Evolutionary conservation across 2,113 vertebrate genomes (phyloP).

Genomic region (Turdus rufiventris): DNA sequence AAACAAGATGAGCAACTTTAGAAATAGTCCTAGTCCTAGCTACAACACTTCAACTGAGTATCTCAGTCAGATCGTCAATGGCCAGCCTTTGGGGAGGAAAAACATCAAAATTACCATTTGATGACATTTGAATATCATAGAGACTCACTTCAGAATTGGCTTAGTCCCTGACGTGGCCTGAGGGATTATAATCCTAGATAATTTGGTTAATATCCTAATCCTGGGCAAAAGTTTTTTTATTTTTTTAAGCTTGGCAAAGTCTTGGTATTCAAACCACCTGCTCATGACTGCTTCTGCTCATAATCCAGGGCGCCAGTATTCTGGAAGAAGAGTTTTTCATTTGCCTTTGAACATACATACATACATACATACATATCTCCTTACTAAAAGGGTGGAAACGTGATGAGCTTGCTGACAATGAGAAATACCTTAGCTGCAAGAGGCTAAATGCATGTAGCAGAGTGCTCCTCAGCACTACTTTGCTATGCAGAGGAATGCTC

Average conservation of each 20-base stretch:
- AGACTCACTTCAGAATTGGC: neutral
- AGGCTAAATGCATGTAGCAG: rapidly evolving
- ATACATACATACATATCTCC: too few relatives aligned
- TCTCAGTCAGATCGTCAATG: neutral
- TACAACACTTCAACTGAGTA: rapidly evolving
- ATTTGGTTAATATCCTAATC: neutral
- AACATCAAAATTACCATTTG: neutral
- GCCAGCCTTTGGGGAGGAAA: rapidly evolving
- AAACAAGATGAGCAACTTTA: neutral
- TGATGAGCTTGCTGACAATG: neutral
- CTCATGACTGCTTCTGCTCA: neutral
- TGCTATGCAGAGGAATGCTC: neutral
- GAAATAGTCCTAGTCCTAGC: neutral
- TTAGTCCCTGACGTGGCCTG: neutral
- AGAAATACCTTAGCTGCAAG: neutral
- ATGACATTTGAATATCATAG: neutral
- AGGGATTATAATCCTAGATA: neutral
- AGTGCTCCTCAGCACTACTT: neutral
- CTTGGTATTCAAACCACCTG: neutral
- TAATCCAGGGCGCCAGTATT: neutral
- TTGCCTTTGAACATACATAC: neutral
- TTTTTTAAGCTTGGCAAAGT: neutral
- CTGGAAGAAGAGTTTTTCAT: neutral
- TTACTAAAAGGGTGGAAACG: neutral
- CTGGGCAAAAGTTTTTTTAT: neutral